Evolutionary conservation across 2,113 vertebrate species (phyloP).

Genomic region (Lepus timidus): DNA sequence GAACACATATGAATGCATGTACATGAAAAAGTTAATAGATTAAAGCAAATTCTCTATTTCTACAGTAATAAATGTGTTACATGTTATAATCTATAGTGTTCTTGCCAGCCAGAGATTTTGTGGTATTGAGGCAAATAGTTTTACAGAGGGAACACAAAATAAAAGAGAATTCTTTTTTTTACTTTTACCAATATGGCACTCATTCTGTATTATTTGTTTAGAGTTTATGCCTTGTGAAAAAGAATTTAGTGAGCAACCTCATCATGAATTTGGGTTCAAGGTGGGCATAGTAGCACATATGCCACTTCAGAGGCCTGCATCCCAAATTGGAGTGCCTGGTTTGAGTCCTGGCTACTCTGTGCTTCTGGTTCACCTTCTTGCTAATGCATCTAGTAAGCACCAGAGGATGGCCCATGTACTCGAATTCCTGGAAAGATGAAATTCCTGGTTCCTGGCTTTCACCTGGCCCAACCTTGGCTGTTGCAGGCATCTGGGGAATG

Average conservation of each 20-base stretch:
- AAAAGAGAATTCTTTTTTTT: neutral
- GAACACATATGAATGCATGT: neutral
- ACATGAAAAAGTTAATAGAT: neutral
- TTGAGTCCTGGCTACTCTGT: too few species aligned
- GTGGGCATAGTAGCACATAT: too few species aligned
- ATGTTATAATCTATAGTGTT: neutral
- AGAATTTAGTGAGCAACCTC: neutral
- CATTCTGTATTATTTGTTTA: neutral
- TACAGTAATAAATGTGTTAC: neutral
- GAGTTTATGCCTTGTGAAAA: neutral
- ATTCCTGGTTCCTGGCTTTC: too few species aligned
- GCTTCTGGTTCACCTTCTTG: too few species aligned
- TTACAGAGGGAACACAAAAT: neutral
- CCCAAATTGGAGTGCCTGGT: too few species aligned
- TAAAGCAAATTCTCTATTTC: neutral
- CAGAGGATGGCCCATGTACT: too few species aligned
- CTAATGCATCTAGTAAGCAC: too few species aligned
- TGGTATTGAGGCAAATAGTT: neutral
- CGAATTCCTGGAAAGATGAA: too few species aligned
- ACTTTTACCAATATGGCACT: neutral
- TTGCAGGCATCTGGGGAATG: too few species aligned
- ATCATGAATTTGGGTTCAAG: neutral
- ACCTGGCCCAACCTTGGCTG: too few species aligned
- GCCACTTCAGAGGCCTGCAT: too few species aligned
- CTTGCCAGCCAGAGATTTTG: neutral